Percentiles rank a stretch among this genome's conserved stretches.
Conservation (phyloP, 1,140 invertebrate genomes). For the Leptinotarsa texana region DNA sequence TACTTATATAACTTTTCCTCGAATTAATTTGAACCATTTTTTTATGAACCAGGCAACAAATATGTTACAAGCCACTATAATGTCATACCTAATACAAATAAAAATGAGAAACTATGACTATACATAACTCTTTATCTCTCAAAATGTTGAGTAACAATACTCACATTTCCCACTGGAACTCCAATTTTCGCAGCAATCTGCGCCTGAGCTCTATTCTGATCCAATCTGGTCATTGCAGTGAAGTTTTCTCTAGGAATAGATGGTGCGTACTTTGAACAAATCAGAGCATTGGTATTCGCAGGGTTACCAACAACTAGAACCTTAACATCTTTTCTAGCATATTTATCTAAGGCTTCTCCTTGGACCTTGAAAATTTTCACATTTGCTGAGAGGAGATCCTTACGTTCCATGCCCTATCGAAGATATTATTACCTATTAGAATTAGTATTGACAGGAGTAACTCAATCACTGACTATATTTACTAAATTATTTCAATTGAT, state of each 20-base stretch:
- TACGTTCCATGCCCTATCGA: constrained; percentile 87
- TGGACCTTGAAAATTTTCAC: constrained; percentile 98
- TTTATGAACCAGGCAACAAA: too few species aligned
- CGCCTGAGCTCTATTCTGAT: constrained; percentile 94
- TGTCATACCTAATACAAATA: too few species aligned
- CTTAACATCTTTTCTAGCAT: constrained; percentile 93
- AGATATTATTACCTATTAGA: background rate
- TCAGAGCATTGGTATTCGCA: constrained; percentile 98
- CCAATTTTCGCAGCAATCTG: constrained; percentile 74
- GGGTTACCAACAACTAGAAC: constrained; percentile 98
- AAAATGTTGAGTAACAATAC: constrained; percentile 60
- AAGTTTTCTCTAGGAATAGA: constrained; percentile 97
- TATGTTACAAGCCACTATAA: too few species aligned
- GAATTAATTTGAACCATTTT: too few species aligned
- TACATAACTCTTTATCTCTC: too few species aligned
- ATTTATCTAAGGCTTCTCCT: constrained; percentile 90
- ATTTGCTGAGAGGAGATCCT: constrained; percentile 93
- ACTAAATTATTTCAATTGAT: background rate
- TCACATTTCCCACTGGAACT: constrained; percentile 71
- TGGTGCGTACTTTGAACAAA: constrained; percentile 96
- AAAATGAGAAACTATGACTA: too few species aligned
- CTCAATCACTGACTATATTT: background rate
- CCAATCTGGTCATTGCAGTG: constrained; percentile 96
- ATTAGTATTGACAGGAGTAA: background rate
- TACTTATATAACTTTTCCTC: too few species aligned